Conservation (phyloP, 2,113 vertebrate genomes). For the Choloepus hoffmanni region DNA sequence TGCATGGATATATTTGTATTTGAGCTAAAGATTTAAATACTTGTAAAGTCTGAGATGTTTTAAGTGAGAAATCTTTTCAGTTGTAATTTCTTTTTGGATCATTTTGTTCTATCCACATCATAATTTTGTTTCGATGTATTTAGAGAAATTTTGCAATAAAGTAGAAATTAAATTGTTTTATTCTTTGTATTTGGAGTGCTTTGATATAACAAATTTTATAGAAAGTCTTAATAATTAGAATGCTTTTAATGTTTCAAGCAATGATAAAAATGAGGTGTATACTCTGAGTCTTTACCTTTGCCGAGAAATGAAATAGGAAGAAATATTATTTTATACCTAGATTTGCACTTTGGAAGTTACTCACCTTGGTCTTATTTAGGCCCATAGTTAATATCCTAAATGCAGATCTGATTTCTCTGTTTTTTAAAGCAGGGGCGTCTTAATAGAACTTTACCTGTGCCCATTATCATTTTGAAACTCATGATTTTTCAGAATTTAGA, state of each 20-base stretch:
- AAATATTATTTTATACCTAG: constrained; percentile 13
- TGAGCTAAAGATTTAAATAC: neutral
- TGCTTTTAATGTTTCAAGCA: neutral
- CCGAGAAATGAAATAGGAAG: neutral
- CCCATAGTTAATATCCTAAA: neutral
- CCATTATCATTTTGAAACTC: neutral
- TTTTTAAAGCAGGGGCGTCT: neutral
- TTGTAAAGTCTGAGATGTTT: neutral
- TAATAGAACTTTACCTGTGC: neutral
- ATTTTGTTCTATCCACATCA: neutral
- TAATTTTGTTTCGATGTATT: neutral
- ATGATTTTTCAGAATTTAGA: constrained; percentile 4
- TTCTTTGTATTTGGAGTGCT: neutral
- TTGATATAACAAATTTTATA: neutral
- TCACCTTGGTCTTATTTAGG: neutral
- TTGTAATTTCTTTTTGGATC: constrained; percentile 44
- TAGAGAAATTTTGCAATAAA: constrained; percentile 14
- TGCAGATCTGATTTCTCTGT: neutral
- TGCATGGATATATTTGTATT: neutral
- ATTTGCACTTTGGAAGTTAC: neutral
- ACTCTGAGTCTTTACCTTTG: neutral
- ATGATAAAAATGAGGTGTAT: neutral
- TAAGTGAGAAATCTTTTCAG: constrained; percentile 8
- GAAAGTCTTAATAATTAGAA: neutral
- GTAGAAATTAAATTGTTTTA: neutral